Base-by-base conservation (phyloP, 2,888 invertebrate species). In the Tetanocera ferruginea region DNA sequence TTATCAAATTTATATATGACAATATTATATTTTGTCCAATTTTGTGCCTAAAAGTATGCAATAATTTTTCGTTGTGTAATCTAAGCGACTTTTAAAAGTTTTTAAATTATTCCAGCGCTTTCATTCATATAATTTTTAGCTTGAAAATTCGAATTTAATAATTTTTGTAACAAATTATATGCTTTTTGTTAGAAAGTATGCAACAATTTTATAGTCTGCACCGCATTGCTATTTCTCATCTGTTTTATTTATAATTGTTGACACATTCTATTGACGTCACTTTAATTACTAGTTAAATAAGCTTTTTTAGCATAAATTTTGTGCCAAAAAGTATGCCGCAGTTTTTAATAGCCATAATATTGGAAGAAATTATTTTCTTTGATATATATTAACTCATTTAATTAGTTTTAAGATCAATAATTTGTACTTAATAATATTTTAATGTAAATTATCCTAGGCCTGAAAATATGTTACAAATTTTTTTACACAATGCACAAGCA, bases 381-480 rank as follows among this genome's bases (percentile, higher is more conserved):
- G 6, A 14, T 9, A 49, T 9, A 9, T 6, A 6, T 49, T 49
- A n/a, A n/a, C n/a, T n/a, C n/a, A n/a, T 49, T 49, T 49, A 49
- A 49, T 49, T 49, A 49, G 14, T 49, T 49, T 49, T 49, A 9
- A 49, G 6, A 9, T 49, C 6, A 49, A 49, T 9, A 14, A 49
- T 14, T 9, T 9, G 49, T 9, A 49, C 6, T 9, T 14, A 49
- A 49, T 49, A n/a, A 64, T 49, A 14, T 49, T 49, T 49, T 49
- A 14, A 9, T 9, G 14, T n/a, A n/a, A n/a, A n/a, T n/a, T n/a
- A 49, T 6, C 62, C 49, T 11, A 14, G 25, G 55, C 69, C 60
- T 55, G 25, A 69, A 66, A 25, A 28, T 75, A 66, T 23, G 75
- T 55, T 19, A 75, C 37, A 64, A 17, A 9, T 49, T 49, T 49